These are phyloP conservation scores for Diabrotica undecimpunctata DNA, from an alignment of 1,140 invertebrate genomes.

Conservation along the genomic window DNA sequence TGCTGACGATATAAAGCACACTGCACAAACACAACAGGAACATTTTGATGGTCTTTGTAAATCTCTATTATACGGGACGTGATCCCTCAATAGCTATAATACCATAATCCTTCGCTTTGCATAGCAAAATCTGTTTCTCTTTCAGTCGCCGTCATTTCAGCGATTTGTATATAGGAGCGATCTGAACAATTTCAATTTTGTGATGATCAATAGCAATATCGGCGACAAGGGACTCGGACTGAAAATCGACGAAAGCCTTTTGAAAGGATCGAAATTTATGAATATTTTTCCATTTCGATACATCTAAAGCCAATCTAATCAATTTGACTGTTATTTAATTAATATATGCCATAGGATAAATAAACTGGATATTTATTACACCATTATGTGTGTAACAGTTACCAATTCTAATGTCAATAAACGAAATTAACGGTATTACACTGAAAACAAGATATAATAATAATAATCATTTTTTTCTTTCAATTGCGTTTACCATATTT, in stretches of 20 bases:
- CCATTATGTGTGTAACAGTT: too few species aligned
- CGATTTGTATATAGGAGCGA: constrained; percentile 22
- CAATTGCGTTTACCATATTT: too few species aligned
- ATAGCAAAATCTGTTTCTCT: constrained; percentile 28
- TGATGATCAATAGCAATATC: constrained; percentile 8
- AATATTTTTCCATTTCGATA: too few species aligned
- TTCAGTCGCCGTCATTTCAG: constrained; percentile 32
- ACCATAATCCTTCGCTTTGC: constrained; percentile 29
- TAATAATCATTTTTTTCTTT: too few species aligned
- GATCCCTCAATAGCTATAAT: constrained; percentile 27
- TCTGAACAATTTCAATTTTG: constrained; percentile 25
- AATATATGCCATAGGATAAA: too few species aligned
- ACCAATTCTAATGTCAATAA: too few species aligned
- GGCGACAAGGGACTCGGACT: not conserved
- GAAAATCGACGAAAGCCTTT: not conserved
- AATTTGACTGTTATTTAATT: too few species aligned
- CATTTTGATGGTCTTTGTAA: constrained; percentile 22
- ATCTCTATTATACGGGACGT: constrained; percentile 25
- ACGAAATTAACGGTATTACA: too few species aligned
- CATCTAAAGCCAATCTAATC: too few species aligned
- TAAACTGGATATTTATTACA: too few species aligned
- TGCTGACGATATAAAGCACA: constrained; percentile 27
- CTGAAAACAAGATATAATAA: too few species aligned
- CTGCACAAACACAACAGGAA: constrained; percentile 32
- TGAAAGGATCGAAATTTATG: too few species aligned